Conservation (phyloP, 2,888 invertebrate species). For the Drosophila ustulata region DNA sequence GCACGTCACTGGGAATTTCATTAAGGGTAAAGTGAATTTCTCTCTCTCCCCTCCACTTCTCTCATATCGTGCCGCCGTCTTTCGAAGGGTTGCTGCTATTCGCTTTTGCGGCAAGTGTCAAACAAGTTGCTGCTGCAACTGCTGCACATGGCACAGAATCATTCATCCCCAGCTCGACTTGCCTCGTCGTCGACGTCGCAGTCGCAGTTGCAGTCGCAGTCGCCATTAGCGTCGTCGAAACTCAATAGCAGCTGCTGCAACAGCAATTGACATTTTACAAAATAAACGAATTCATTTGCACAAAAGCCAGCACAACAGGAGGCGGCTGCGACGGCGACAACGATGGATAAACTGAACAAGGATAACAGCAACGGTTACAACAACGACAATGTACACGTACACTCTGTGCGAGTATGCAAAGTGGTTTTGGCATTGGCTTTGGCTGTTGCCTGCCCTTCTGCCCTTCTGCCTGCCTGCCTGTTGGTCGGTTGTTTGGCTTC, state of each 20-base stretch:
- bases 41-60: background rate
- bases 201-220: background rate
- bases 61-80: background rate
- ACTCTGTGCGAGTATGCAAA: conserved; percentile 36
- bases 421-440: conserved; percentile 58
- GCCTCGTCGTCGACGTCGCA: background rate
- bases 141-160: conserved; percentile 59
- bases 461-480: background rate
- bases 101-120: conserved; percentile 67
- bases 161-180: conserved; percentile 29
- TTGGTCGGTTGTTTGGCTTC: background rate
- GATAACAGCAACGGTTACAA: conserved; percentile 31
- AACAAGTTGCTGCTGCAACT: conserved; percentile 48
- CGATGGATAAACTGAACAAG: conserved; percentile 24
- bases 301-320: conserved; percentile 59
- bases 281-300: conserved; percentile 81
- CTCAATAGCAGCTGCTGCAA: conserved; percentile 31
- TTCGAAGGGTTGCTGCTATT: conserved; percentile 9
- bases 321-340: conserved; percentile 19
- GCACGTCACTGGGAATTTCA: conserved; percentile 62
- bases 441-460: background rate
- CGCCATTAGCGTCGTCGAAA: background rate
- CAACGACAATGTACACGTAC: conserved; percentile 31
- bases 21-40: conserved; percentile 68
- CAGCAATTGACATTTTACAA: conserved; percentile 80